phyloP scores from a whole-genome alignment of 2,888 invertebrate genomes.

The Lepeophtheirus nordmannii region DNA sequence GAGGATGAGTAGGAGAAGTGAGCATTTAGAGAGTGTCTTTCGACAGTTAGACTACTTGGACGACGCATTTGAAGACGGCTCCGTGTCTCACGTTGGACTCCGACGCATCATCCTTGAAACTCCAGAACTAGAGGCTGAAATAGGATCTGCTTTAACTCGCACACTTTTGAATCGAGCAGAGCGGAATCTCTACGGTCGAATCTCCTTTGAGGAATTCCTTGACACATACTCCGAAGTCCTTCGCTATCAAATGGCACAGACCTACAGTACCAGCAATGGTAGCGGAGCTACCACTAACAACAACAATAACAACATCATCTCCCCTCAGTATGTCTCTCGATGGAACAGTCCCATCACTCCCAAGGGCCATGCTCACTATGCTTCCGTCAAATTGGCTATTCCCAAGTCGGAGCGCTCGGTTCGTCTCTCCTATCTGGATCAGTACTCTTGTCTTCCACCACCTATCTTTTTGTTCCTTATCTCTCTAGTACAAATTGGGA shows the following conservation, averaged over 20 bases:
- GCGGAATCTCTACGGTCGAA: constrained; percentile 51
- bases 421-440: constrained; percentile 51
- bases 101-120: constrained; percentile 21
- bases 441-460: constrained; percentile 76
- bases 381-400: constrained; percentile 15
- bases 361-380: constrained; percentile 11
- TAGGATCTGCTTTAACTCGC: constrained; percentile 17
- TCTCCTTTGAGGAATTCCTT: constrained; percentile 70
- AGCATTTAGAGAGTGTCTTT: constrained; percentile 15
- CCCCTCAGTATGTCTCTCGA: neutral
- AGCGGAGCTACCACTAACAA: neutral
- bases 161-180: constrained; percentile 32
- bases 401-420: constrained; percentile 7
- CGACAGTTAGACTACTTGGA: constrained; percentile 22
- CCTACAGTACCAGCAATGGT: neutral
- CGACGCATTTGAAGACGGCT: constrained; percentile 20
- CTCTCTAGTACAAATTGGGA: constrained; percentile 59
- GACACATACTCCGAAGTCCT: constrained; percentile 40
- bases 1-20: constrained; percentile 6
- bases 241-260: neutral
- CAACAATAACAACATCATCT: neutral
- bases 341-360: constrained; percentile 14
- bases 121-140: constrained; percentile 17
- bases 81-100: constrained; percentile 19
- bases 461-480: constrained; percentile 86